A percentile compares a stretch with the other conserved stretches of the same genome.
These are phyloP conservation scores for Cherax quadricarinatus DNA, from an alignment of 1,140 invertebrate genomes.

Conservation along the genomic window DNA sequence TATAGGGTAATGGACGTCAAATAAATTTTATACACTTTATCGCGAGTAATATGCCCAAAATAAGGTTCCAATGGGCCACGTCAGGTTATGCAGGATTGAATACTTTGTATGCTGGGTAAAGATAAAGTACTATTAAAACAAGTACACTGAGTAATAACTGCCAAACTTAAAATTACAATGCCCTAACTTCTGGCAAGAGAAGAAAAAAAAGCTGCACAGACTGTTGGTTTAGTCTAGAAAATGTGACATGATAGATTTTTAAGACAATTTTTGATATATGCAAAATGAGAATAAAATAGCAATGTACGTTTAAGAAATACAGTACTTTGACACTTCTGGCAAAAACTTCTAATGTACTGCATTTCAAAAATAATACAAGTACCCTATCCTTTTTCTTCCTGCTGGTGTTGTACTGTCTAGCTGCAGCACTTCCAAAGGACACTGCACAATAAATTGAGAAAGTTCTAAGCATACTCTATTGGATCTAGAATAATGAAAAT, in stretches of 20 bases:
- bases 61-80: slow-evolving; percentile 21
- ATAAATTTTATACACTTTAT: slow-evolving; percentile 52
- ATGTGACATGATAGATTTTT: background rate
- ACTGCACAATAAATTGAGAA: slow-evolving; percentile 36
- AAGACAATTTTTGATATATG: background rate
- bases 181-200: background rate
- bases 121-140: slow-evolving; percentile 35
- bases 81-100: slow-evolving; percentile 33
- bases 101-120: slow-evolving; percentile 6
- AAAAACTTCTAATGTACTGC: background rate
- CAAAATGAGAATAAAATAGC: slow-evolving; percentile 17
- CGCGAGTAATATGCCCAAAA: slow-evolving; percentile 34
- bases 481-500: slow-evolving; percentile 51
- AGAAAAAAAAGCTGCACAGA: background rate
- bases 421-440: slow-evolving; percentile 42
- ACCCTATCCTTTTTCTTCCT: slow-evolving; percentile 35
- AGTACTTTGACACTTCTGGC: background rate
- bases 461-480: slow-evolving; percentile 52
- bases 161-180: background rate
- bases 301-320: background rate
- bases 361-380: background rate
- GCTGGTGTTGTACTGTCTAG: slow-evolving; percentile 48
- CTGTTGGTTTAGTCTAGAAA: background rate
- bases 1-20: slow-evolving; percentile 48
- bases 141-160: slow-evolving; percentile 7